These are phyloP conservation scores for Trachelus tabidus DNA, from an alignment of 2,888 invertebrate species.

Conservation along the genomic window DNA sequence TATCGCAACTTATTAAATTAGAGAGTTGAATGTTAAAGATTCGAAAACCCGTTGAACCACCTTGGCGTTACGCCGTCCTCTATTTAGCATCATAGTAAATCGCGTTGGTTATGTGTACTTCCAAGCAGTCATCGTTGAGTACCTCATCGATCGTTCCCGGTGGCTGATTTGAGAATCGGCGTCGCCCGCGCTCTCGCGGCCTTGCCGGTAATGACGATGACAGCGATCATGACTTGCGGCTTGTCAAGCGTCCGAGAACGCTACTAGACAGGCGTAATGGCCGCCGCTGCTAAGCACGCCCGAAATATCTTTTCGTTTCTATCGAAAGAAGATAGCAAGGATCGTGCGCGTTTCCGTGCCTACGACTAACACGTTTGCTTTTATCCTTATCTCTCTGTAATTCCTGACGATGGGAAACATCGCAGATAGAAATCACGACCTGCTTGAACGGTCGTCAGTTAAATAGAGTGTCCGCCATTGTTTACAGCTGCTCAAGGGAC, in stretches of 20 bases:
- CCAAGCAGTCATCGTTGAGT: background rate
- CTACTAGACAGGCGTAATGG: background rate
- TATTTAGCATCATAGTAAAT: background rate
- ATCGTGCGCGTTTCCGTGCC: background rate
- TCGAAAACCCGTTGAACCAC: background rate
- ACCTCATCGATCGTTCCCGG: background rate
- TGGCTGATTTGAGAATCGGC: background rate
- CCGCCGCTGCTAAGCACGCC: background rate
- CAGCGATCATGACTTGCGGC: background rate
- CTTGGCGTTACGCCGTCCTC: background rate
- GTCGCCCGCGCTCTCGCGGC: background rate
- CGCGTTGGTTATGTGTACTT: background rate
- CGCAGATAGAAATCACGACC: background rate
- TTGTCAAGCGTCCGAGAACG: background rate
- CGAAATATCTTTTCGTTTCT: background rate
- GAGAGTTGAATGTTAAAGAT: background rate
- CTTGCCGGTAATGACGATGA: background rate
- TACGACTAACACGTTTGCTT: too few species aligned
- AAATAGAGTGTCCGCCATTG: conserved; percentile 42
- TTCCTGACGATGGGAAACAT: background rate
- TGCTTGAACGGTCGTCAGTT: conserved; percentile 35
- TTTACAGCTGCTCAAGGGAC: conserved; percentile 50
- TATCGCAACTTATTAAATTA: background rate
- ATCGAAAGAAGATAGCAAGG: background rate
- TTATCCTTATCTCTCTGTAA: too few species aligned